Evolutionary conservation across 2,888 invertebrate species (phyloP).

Genomic region (Exocentrus adspersus): DNA sequence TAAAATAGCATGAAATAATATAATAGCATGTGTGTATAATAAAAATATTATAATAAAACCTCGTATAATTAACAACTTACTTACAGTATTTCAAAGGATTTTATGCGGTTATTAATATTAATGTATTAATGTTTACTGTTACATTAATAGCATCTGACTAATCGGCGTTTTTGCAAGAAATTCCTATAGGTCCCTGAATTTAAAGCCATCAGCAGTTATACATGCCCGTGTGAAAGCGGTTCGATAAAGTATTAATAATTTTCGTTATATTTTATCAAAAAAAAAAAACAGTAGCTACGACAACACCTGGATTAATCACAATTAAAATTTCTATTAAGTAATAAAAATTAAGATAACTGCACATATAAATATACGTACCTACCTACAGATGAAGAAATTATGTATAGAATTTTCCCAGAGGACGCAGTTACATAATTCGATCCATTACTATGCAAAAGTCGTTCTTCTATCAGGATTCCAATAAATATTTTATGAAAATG

Average conservation of each 20-base stretch:
- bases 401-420: conserved; percentile 13
- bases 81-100: conserved; percentile 6
- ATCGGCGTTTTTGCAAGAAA: conserved; percentile 14
- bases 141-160: conserved; percentile 26
- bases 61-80: conserved; percentile 14
- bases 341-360: too few relatives aligned
- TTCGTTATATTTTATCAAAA: too few relatives aligned
- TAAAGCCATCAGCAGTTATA: background rate
- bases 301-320: too few relatives aligned
- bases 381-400: background rate
- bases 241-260: background rate
- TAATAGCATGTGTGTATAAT: background rate
- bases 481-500: conserved; percentile 27
- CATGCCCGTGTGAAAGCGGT: background rate
- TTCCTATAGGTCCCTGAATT: conserved; percentile 13
- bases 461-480: conserved; percentile 23
- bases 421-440: conserved; percentile 20
- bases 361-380: too few relatives aligned
- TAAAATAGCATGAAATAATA: conserved; percentile 1
- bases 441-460: conserved; percentile 19
- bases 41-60: conserved; percentile 15
- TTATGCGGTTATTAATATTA: conserved; percentile 18
- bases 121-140: conserved; percentile 25
- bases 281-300: too few relatives aligned
- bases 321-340: too few relatives aligned